Evolutionary conservation across 2,113 vertebrate species (phyloP).

Genomic region (Pampusana beccarii): DNA sequence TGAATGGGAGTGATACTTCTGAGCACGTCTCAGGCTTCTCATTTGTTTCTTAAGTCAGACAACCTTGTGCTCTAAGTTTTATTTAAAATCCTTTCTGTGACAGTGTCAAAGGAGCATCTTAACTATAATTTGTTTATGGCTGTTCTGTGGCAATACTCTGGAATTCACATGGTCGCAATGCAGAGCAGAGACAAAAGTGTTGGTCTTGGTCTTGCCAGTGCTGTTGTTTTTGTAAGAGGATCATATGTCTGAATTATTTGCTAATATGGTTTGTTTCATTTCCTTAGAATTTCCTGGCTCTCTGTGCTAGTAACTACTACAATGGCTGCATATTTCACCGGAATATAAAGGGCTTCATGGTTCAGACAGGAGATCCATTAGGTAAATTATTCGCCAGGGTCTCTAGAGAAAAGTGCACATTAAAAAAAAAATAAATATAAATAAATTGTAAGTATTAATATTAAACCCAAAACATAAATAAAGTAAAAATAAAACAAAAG

Average conservation of each 20-base stretch:
- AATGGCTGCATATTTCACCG: conserved; percentile 91
- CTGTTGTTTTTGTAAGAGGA: not conserved
- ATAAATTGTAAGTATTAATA: not conserved
- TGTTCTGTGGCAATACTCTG: not conserved
- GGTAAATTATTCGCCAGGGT: conserved; percentile 74
- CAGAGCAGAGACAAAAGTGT: not conserved
- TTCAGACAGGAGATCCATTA: conserved; percentile 96
- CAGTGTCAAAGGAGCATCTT: not conserved
- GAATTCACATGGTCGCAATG: not conserved
- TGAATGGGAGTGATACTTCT: not conserved
- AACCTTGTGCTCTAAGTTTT: not conserved
- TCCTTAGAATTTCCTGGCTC: conserved; percentile 92
- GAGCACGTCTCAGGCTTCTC: not conserved
- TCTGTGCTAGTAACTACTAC: conserved; percentile 95
- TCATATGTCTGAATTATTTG: not conserved
- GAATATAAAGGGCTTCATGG: conserved; percentile 99
- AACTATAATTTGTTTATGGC: not conserved
- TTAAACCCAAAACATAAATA: not conserved
- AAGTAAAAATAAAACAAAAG: not conserved
- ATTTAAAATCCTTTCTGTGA: not conserved
- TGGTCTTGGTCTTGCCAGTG: not conserved
- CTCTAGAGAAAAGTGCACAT: not conserved
- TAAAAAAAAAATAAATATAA: not conserved
- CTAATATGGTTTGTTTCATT: conserved; percentile 38
- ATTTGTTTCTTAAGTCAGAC: not conserved